Evolutionary conservation across 2,797 vertebrate species (phyloP), one percentile per base, ranked within the genome.

Genomic region (Sebastes cheni): DNA sequence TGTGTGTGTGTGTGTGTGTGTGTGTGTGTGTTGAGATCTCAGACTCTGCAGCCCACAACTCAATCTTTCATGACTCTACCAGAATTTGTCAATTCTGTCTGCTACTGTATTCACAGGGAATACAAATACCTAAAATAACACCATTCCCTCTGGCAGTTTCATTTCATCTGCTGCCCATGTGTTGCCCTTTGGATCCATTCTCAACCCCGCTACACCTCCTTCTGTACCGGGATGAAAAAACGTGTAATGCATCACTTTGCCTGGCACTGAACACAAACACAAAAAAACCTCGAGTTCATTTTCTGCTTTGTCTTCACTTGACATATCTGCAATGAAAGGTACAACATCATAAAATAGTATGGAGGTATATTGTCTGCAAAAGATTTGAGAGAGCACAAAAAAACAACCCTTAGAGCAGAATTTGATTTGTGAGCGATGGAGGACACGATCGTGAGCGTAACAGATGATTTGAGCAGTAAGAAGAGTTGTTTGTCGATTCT

Each of bases 81-180:
- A 55, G 34, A 70, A 62, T 74, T 52, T 79, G 59, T 75, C 70
- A 72, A 9, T 27, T 39, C 73, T 77, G 29, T 58, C 73, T 77
- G 66, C 61, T 22, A 2, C 56, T 65, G 74, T 77, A 60, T 79
- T 88, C 76, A 75, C 50, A 11, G 27, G 27, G 64, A 84, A 80
- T 61, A 83, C 54, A 89, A 77, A 85, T 54, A 68, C 27, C 54
- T 71, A 72, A 81, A 86, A 79, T 65, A 79, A 79, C 62, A 80
- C 25, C 58, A 68, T 71, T 82, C 67, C 71, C 60, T 77, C 27
- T 59, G 77, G 75, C 75, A 71, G 74, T 81, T 86, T 79, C 67
- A 72, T 86, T 88, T 84, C 30, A 82, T 77, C 72, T 80, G 64
- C 50, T n/a, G 67, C 59, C 66, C 9, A 13, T 32, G 64, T 46